Base-by-base conservation (phyloP, 2,113 vertebrate species). In the Petroica traversi region DNA sequence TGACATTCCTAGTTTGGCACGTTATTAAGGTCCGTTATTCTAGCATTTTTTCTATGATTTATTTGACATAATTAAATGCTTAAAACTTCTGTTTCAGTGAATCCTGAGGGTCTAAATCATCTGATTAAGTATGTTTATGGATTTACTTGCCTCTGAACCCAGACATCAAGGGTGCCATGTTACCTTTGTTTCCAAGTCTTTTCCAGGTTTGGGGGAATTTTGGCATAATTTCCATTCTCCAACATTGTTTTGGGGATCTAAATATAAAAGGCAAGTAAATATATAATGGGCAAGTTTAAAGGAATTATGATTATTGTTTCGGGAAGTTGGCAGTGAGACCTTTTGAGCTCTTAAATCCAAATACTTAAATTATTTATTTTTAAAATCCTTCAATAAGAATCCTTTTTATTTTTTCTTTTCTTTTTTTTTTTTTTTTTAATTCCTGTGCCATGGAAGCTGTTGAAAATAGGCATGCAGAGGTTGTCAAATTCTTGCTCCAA, bases 401-500 rank as follows among this genome's bases (percentile, higher is more conserved):
- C 26, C 1, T 14, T 63, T 55, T 51, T 34, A 1, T 40, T 14
- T 23, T 45, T 23, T 45, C 22, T 33, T 20, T 11, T 6, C 26
- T 22, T 45, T 22, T 33, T 20, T 11, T 6, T 29, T 22, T 51
- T 40, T 52, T 63, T 62, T 89, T 75, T 9, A 29, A 81, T 85
- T 51, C 43, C 75, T 93, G 2, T 54, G 96, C 18, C 69, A 0
- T 64, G 96, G 74, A 96, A 99, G 99, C 99, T 97, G 98, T 99
- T 72, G 97, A 98, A 82, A 94, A 96, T 12, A 98, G 97, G 14
- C 97, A 98, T 40, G n/a, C 58, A 43, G 97, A 98, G 16, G 78
- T 98, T 4, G 97, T 99, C 59, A 97, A 97, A 40, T 93, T 99
- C 62, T 93, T 99, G 87, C 93, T 99, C 59, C 92, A 92, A 33